Conservation (phyloP, 2,797 vertebrate species). For the Pygocentrus nattereri region DNA sequence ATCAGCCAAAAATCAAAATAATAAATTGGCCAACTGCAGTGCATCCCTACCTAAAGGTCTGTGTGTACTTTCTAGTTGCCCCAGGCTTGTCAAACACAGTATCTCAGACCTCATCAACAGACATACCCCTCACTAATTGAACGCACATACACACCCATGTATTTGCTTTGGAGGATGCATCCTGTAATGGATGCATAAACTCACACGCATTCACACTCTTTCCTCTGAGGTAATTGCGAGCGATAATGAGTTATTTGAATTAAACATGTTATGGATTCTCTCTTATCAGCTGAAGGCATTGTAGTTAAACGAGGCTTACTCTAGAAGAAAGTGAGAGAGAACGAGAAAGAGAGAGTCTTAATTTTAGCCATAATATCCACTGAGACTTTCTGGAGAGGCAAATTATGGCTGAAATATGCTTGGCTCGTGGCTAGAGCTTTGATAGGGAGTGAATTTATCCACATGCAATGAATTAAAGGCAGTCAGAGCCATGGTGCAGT, state of each 20-base stretch:
- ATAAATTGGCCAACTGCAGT: no score
- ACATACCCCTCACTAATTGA: slow-evolving; percentile 11
- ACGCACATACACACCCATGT: not conserved
- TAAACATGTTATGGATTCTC: slow-evolving; percentile 32
- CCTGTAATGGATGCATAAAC: slow-evolving; percentile 23
- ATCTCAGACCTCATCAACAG: slow-evolving; percentile 4
- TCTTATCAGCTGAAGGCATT: slow-evolving; percentile 26
- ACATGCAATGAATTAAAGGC: slow-evolving; percentile 38
- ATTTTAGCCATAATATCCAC: slow-evolving; percentile 31
- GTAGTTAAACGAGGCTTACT: not conserved
- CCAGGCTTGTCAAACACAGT: not conserved
- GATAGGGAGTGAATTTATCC: slow-evolving; percentile 30
- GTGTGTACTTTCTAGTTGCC: slow-evolving; percentile 8
- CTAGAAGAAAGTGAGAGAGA: not conserved
- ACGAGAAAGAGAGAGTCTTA: slow-evolving; percentile 15
- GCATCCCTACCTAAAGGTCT: not conserved
- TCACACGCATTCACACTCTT: not conserved
- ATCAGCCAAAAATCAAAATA: no score
- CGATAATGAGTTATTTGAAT: slow-evolving; percentile 33
- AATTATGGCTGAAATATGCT: slow-evolving; percentile 42
- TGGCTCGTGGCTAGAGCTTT: slow-evolving; percentile 37
- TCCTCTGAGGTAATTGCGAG: slow-evolving; percentile 28
- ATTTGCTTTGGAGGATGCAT: slow-evolving; percentile 31
- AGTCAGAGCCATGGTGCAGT: not conserved
- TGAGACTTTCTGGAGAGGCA: slow-evolving; percentile 32